A percentile compares a stretch with the other conserved stretches of the same genome.
Evolutionary conservation across 1,140 invertebrate genomes (phyloP).

Genomic region (Drosophila kurseongensis): DNA sequence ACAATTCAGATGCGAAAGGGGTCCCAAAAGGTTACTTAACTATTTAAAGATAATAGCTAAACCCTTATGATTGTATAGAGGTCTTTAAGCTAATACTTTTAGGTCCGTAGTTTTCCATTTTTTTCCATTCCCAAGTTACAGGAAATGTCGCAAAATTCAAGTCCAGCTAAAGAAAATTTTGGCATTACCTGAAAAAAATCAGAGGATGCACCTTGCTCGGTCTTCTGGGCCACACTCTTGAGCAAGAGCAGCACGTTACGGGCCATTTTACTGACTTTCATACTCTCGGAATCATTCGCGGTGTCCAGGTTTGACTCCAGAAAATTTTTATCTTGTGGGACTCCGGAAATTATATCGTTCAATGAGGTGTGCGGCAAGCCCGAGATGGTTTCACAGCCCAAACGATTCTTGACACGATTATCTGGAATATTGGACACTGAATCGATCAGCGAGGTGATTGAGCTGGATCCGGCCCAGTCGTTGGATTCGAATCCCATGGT

Average conservation of each 20-base stretch:
- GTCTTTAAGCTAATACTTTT: too few relatives aligned
- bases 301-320: too few relatives aligned
- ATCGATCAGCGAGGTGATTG: constrained; percentile 1
- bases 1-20: too few relatives aligned
- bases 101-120: too few relatives aligned
- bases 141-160: too few relatives aligned
- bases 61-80: too few relatives aligned
- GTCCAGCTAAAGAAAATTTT: neutral
- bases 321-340: constrained; percentile 1
- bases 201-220: constrained; percentile 9
- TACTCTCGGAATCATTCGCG: constrained; percentile 9
- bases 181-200: constrained; percentile 46
- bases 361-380: too few relatives aligned
- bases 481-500: neutral
- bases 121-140: too few relatives aligned
- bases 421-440: neutral
- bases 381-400: neutral
- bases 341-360: neutral
- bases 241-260: constrained; percentile 56
- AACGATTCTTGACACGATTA: neutral
- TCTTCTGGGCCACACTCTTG: constrained; percentile 37
- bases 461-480: neutral
- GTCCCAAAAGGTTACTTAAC: too few relatives aligned
- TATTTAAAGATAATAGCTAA: too few relatives aligned
- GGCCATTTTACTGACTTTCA: constrained; percentile 26